Evolutionary conservation across 2,888 invertebrate species (phyloP), one percentile per base, ranked within the genome.

Genomic region (Metalampra italica): DNA sequence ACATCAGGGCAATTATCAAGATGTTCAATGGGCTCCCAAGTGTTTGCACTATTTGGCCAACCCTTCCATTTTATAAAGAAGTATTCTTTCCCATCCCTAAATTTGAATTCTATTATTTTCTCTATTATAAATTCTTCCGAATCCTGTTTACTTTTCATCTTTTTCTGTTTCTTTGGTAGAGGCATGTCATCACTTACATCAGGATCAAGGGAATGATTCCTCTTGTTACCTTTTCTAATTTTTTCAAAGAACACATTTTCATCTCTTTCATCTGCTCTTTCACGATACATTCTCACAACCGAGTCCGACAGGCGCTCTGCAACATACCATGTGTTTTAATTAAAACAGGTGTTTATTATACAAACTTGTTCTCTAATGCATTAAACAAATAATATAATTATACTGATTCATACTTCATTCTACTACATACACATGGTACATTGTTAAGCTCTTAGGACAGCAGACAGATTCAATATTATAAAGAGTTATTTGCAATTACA

Each of bases 31-130:
- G 96, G 96, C 69, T 98, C 98, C 97, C 97, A 98, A 0, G 97
- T 96, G 66, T 96, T 96, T 57, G 91, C 84, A 43, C 90, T 87
- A 11, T 87, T 68, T 9, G 91, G 82, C 92, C 95, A 98, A 42
- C 94, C 93, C 70, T 94, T 92, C 98, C 98, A 98, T 82, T 97
- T 97, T 2, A 98, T 93, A 41, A 91, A 90, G 73, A 95, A 97
- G 51, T 86, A 66, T 43, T 91, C 91, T 49, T 78, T 75, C 4
- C 90, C 91, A 44, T 86, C 78, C 49, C 85, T 75, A 59, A 89
- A 82, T 56, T 91, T 91, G 55, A 94, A 92, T 46, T 92, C 91
- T 13, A 93, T 50, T 52, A 97, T 94, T 41, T 86, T 84, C 74
- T 97, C 97, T n/a, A 97, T 95, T 50, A 94, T 93, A 76, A 92